phyloP scores from a whole-genome alignment of 1,140 invertebrate genomes.

The Calycopis cecrops region DNA sequence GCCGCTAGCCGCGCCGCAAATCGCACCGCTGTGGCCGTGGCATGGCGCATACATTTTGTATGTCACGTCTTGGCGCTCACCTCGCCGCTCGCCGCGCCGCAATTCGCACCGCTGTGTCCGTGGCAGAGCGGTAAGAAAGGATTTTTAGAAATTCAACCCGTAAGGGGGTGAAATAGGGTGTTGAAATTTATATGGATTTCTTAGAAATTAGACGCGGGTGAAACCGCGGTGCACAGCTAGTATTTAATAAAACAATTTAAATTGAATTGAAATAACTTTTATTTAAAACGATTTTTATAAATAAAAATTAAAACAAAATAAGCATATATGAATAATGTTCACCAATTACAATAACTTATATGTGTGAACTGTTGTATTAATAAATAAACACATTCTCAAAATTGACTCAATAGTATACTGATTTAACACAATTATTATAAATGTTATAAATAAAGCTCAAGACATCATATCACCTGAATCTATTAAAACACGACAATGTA shows the following conservation, averaged over 20 bases:
- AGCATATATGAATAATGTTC: constrained; percentile 58
- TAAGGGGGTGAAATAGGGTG: no score
- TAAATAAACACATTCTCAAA: constrained; percentile 14
- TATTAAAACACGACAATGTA: background rate
- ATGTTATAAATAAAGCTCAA: constrained; percentile 8
- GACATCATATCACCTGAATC: background rate
- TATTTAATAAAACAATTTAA: constrained; percentile 25
- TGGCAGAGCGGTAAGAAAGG: no score
- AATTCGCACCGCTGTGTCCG: no score
- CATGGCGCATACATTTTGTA: no score
- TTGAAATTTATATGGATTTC: no score
- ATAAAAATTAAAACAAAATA: constrained; percentile 72
- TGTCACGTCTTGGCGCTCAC: no score
- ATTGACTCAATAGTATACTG: constrained; percentile 9
- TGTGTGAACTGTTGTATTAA: constrained; percentile 18
- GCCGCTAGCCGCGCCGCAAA: no score
- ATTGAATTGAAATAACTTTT: constrained; percentile 56
- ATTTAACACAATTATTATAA: constrained; percentile 1
- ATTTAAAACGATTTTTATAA: constrained; percentile 65
- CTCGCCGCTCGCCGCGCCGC: no score
- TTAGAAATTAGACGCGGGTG: no score
- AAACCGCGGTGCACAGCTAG: no score
- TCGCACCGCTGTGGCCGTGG: no score
- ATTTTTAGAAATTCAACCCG: no score
- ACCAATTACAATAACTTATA: constrained; percentile 38